A percentile compares a stretch with the other conserved stretches of the same genome.
phyloP scores from a whole-genome alignment of 2,797 vertebrate genomes.

The Lithobates sylvaticus region DNA sequence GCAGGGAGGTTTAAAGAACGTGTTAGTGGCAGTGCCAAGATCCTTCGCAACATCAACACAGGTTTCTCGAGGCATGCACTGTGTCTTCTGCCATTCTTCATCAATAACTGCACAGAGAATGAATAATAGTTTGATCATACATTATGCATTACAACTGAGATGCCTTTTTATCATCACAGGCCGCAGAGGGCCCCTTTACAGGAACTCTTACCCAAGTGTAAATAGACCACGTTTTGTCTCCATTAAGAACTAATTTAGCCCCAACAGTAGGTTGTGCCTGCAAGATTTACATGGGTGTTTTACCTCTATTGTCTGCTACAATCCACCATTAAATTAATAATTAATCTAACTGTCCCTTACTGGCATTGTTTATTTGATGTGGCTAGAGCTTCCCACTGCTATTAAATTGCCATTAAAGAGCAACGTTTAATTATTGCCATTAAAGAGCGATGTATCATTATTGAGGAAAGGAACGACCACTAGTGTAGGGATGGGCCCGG shows the following conservation, averaged over 20 bases:
- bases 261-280: too few relatives aligned
- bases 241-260: background rate
- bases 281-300: too few relatives aligned
- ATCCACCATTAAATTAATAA: too few relatives aligned
- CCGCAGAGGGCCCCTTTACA: too few relatives aligned
- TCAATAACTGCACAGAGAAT: constrained; percentile 83
- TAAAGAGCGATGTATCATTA: background rate
- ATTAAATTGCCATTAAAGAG: background rate
- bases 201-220: background rate
- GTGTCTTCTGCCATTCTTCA: constrained; percentile 96
- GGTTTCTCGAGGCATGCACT: constrained; percentile 93
- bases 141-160: background rate
- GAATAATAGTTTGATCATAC: background rate
- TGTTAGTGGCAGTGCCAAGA: constrained; percentile 85
- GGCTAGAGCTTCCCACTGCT: too few relatives aligned
- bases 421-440: background rate
- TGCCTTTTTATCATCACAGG: background rate
- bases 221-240: background rate
- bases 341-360: too few relatives aligned
- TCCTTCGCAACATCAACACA: constrained; percentile 94
- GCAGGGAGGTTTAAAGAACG: constrained; percentile 96
- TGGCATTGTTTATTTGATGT: too few relatives aligned
- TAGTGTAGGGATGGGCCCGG: too few relatives aligned
- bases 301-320: too few relatives aligned
- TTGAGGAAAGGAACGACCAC: background rate